These are phyloP conservation scores for Priocnemis perturbator DNA, from an alignment of 2,888 invertebrate genomes.

Conservation along the genomic window DNA sequence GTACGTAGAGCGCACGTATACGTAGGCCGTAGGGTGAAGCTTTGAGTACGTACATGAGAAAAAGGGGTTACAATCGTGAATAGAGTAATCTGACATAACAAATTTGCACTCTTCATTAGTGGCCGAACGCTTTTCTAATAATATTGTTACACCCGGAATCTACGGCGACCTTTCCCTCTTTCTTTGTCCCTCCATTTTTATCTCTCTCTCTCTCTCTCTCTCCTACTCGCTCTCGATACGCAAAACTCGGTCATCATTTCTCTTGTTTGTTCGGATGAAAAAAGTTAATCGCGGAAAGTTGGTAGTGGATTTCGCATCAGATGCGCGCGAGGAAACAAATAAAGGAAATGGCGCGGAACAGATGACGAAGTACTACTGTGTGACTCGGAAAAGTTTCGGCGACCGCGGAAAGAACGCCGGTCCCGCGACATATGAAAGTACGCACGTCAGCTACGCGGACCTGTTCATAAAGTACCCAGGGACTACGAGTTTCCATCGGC, in stretches of 20 bases:
- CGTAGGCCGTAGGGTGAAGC: too few relatives aligned
- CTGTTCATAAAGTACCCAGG: slow-evolving; percentile 12
- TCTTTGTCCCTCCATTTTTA: neutral
- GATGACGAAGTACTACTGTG: slow-evolving; percentile 42
- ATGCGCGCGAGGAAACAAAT: slow-evolving; percentile 32
- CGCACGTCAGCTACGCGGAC: slow-evolving; percentile 3
- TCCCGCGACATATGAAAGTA: slow-evolving; percentile 14
- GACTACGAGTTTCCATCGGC: too few relatives aligned
- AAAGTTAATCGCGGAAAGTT: slow-evolving; percentile 47
- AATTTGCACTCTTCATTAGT: too few relatives aligned
- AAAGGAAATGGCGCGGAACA: slow-evolving; percentile 50
- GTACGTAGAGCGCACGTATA: too few relatives aligned
- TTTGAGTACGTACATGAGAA: too few relatives aligned
- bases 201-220: neutral
- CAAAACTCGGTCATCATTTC: slow-evolving; percentile 12
- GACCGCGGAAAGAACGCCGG: neutral
- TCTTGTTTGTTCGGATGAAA: slow-evolving; percentile 34
- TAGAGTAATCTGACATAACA: too few relatives aligned
- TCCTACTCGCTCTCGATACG: slow-evolving; percentile 21
- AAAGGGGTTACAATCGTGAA: too few relatives aligned
- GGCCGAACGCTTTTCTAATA: too few relatives aligned
- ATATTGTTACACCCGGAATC: too few relatives aligned
- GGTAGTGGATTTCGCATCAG: slow-evolving; percentile 28
- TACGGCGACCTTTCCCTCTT: too few relatives aligned
- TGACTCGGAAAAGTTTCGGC: slow-evolving; percentile 14